Evolutionary conservation across 2,888 invertebrate genomes (phyloP).

Genomic region (Phorcus lineatus): DNA sequence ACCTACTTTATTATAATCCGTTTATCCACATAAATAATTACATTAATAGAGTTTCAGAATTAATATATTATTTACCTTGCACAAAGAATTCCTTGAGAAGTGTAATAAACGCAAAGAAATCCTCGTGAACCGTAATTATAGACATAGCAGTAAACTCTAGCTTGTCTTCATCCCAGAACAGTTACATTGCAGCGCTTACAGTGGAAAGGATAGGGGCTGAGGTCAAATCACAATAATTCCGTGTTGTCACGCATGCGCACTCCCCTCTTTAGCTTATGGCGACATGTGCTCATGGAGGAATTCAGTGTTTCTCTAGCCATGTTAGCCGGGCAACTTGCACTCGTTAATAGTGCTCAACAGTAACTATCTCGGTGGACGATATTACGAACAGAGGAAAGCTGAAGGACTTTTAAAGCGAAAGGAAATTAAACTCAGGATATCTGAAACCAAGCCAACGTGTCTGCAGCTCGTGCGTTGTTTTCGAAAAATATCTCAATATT

Average conservation of each 20-base stretch:
- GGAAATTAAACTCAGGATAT: constrained; percentile 1
- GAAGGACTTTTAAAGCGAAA: neutral
- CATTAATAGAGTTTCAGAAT: too few species aligned
- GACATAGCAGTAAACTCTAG: too few species aligned
- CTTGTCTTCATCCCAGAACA: too few species aligned
- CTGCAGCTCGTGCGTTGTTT: neutral
- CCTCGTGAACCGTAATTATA: too few species aligned
- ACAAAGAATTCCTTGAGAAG: too few species aligned
- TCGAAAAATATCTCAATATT: neutral
- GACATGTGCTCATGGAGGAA: constrained; percentile 67
- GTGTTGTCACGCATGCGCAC: constrained; percentile 59
- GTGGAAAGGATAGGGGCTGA: neutral
- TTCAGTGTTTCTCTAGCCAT: constrained; percentile 48
- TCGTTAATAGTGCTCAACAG: neutral
- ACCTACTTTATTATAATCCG: too few species aligned
- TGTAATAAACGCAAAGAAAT: too few species aligned
- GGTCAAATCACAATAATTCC: constrained; percentile 9
- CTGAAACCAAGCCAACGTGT: constrained; percentile 1
- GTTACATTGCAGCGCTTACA: too few species aligned
- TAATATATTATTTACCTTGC: too few species aligned
- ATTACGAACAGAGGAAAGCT: neutral
- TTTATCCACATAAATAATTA: too few species aligned
- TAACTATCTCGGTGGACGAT: neutral
- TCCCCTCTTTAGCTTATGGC: constrained; percentile 63
- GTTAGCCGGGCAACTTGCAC: constrained; percentile 40